Evolutionary conservation across 2,888 invertebrate genomes (phyloP), one percentile per base, ranked within the genome.

Genomic region (Thymelicus sylvestris): DNA sequence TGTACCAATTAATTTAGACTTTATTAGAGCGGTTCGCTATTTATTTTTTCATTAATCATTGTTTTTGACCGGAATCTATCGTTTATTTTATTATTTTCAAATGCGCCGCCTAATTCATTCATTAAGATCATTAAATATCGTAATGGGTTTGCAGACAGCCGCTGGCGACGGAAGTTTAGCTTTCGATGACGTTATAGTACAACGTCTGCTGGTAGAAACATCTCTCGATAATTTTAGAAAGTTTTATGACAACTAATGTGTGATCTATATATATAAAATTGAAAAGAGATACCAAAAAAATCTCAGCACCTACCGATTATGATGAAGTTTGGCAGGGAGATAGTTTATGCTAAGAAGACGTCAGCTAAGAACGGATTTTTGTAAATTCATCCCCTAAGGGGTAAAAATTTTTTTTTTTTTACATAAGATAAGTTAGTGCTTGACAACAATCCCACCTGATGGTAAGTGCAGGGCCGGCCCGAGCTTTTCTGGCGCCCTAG

Each of bases 221-320:
- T 52, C 13, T 15, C 39, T 2, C 47, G 52, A 60, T 52, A 19
- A 55, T 44, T 19, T 47, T 65, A 65, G 72, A 68, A 68, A 65
- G 64, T 65, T 15, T 52, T 41, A 80, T 79, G 79, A 78, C 73
- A 79, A 38, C 78, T 77, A 77, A 75, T 88, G 8, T 88, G 8
- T 52, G 50, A 52, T 52, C 6, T 50, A n/a, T n/a, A n/a, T n/a
- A n/a, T n/a, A n/a, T n/a, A n/a, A n/a, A n/a, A n/a, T n/a, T n/a
- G n/a, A n/a, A n/a, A n/a, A n/a, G n/a, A n/a, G n/a, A n/a, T n/a
- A n/a, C n/a, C n/a, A n/a, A n/a, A n/a, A n/a, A n/a, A n/a, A n/a
- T n/a, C n/a, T n/a, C n/a, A n/a, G n/a, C n/a, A n/a, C n/a, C n/a
- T n/a, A n/a, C n/a, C n/a, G n/a, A n/a, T n/a, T n/a, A n/a, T n/a